Evolutionary conservation across 1,140 invertebrate genomes (phyloP).

Genomic region (Calephelis nemesis): DNA sequence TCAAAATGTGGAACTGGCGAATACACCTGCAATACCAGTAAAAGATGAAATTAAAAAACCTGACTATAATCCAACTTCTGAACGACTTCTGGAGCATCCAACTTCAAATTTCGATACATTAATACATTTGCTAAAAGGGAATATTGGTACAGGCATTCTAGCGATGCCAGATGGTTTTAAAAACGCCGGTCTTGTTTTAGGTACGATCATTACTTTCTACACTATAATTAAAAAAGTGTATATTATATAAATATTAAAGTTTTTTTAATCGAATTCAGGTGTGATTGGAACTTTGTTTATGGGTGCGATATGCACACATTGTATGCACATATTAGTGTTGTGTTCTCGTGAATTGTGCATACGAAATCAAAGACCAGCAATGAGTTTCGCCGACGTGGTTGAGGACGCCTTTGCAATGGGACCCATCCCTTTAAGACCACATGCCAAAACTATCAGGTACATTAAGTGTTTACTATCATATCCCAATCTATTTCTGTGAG

Average conservation of each 20-base stretch:
- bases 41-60: constrained; percentile 56
- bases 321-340: constrained; percentile 91
- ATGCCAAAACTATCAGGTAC: constrained; percentile 83
- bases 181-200: constrained; percentile 88
- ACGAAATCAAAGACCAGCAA: constrained; percentile 81
- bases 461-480: not conserved
- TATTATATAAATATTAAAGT: not conserved
- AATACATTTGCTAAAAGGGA: constrained; percentile 90
- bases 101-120: constrained; percentile 90
- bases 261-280: constrained; percentile 48
- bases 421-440: constrained; percentile 82
- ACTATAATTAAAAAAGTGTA: not conserved
- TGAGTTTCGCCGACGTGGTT: constrained; percentile 87
- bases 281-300: constrained; percentile 87
- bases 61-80: constrained; percentile 82
- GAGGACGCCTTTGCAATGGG: constrained; percentile 86
- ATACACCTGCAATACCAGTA: constrained; percentile 43
- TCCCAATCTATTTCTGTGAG: too few species aligned
- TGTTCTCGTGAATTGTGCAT: constrained; percentile 86
- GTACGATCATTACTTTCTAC: constrained; percentile 52
- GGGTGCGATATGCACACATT: constrained; percentile 90
- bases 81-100: constrained; percentile 85
- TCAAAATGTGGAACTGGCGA: constrained; percentile 56
- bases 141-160: constrained; percentile 91
- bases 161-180: constrained; percentile 92